A percentile compares a stretch with the other conserved stretches of the same genome.
These are phyloP conservation scores for Campopleginae sp. DNA, from an alignment of 2,888 invertebrate species.

Conservation along the genomic window DNA sequence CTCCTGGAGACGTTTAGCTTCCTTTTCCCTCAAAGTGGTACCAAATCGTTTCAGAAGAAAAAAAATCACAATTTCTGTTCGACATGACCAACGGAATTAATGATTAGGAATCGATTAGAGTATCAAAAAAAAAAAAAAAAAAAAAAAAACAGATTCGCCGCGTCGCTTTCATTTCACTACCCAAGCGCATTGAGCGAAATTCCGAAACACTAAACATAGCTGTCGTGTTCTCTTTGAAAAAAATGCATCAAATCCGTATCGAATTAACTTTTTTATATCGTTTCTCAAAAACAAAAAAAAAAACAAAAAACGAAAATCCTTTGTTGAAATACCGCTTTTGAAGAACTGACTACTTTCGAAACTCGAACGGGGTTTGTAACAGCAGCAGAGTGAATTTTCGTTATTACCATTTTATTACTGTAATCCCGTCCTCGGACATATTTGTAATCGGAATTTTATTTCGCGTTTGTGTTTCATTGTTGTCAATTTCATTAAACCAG, in stretches of 20 bases:
- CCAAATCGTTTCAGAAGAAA: constrained; percentile 22
- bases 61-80: not conserved
- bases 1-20: constrained; percentile 29
- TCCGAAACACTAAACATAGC: not conserved
- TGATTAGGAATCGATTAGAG: constrained; percentile 3
- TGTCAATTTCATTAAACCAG: not conserved
- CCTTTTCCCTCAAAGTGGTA: constrained; percentile 15
- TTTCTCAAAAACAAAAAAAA: not conserved
- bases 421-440: not conserved
- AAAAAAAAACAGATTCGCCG: no score
- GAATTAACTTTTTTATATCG: not conserved
- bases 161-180: not conserved
- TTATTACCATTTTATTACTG: not conserved
- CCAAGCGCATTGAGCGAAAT: not conserved
- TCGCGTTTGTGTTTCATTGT: not conserved
- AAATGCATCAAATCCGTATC: no score
- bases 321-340: not conserved
- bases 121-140: not conserved
- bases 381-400: not conserved
- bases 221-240: not conserved
- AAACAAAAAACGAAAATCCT: not conserved
- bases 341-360: not conserved
- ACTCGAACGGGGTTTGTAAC: no score
- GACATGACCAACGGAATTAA: not conserved
- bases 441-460: constrained; percentile 1